Base-by-base conservation (phyloP, 2,113 vertebrate species). In the Pheucticus melanocephalus region DNA sequence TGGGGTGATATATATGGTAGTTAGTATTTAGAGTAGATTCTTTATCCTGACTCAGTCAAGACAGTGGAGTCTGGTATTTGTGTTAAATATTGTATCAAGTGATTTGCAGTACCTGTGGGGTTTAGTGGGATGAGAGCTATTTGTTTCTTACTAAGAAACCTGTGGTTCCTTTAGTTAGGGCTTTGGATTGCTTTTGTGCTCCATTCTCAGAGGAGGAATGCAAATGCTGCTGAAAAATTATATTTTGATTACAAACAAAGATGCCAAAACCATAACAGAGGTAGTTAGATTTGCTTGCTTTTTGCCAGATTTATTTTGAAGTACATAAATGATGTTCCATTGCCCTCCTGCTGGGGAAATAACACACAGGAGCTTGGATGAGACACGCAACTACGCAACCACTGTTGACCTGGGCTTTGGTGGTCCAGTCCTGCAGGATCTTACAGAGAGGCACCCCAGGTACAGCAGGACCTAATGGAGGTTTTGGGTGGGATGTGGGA, bases 61-160 rank as follows among this genome's bases (percentile, higher is more conserved):
- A 53, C 59, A 35, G 48, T 50, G 48, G 86, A 87, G 73, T 51
- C 53, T 90, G 40, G 39, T 85, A 60, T 95, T 95, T 95, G 59
- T 93, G 60, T 93, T 96, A 95, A 92, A 86, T 94, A 89, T 83
- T 95, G 40, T 86, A 88, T 94, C 40, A 63, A 88, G 86, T 86
- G 88, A 83, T 94, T 91, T 94, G 72, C 35, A 37, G 64, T 82
- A 94, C 65, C 86, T 89, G 61, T 91, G 82, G 73, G 85, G 65
- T 89, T 94, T 76, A 64, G 61, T 51, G 53, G 61, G 81, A 97
- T 82, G 83, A 94, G 77, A 94, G 53, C 69, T 88, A 48, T 91
- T 95, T 95, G 83, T 84, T 88, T 91, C 89, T 86, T 71, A 64
- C 31, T 23, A 23, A 71, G 88, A 81, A 94, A 75, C 61, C 50